Base-by-base conservation (phyloP, 2,888 invertebrate species). In the Hydroisotoma schaefferi region DNA sequence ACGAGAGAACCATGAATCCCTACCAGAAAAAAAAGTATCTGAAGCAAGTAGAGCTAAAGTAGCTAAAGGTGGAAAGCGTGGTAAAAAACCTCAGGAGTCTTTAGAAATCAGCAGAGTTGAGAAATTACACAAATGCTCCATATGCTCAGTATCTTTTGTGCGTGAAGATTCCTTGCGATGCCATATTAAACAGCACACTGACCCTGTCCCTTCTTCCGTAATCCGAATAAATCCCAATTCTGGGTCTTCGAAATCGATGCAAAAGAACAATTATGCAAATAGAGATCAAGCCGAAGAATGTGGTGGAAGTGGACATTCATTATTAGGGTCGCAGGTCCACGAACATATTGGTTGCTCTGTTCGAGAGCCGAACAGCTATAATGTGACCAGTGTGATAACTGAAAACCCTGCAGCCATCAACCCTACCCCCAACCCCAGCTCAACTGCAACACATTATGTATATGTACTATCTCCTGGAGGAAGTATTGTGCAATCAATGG, bases 121-220 rank as follows among this genome's bases (percentile, higher is more conserved):
- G 54, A 75, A 75, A 64, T 63, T 71, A 0, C 76, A 74, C 63
- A 65, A 73, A 37, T 79, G 79, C 68, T 66, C 71, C 1, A 57
- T 70, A 4, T 79, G 79, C 65, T 68, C 72, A 5, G 75, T 75
- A 12, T 70, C 76, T 0, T 79, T 79, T 73, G 78, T 78, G 0
- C 69, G 78, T 27, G 76, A 77, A 66, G 77, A 78, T 58, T 78
- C 78, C 0, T 72, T 78, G 47, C 71, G 75, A n/a, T 76, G 77
- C 66, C 79, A 79, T 68, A 57, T 77, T 54, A 73, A 75, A 27
- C 76, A 77, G 47, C 79, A 79, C 67, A 26, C 28, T 29, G 15
- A 27, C 2, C 5, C 44, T 25, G 6, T 28, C 10, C 8, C 46
- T 46, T 43, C 43, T 27, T n/a, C n/a, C n/a, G n/a, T n/a, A n/a